Evolutionary conservation across 2,888 invertebrate genomes (phyloP), one percentile per base, ranked within the genome.

Genomic region (Scaptomyza parva): DNA sequence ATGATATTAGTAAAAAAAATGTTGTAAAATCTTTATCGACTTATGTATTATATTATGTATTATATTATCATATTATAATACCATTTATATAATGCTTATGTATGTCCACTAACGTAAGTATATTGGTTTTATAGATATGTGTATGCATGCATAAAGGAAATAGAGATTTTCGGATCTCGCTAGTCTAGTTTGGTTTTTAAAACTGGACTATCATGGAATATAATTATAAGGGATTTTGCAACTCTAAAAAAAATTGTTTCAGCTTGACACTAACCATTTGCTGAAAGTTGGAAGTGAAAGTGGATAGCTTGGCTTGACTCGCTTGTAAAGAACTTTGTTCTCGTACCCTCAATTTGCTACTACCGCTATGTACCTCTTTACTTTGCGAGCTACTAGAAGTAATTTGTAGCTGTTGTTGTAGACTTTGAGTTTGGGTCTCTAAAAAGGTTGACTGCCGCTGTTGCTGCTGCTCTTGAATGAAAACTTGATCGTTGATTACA

Each of bases 361-460:
- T 20, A 12, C 12, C 12, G n/a, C 12, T 44, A 7, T 54, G 30
- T 2, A 20, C 12, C 12, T 62, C n/a, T 44, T 70, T 41, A 22
- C 17, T 41, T 24, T 70, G 18, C 1, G 35, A 30, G 12, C 12
- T 45, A 55, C 52, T 65, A 48, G 30, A n/a, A 0, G 52, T 40
- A 40, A 55, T 22, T 14, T 53, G 50, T 11, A 40, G 44, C 17
- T 26, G 17, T 14, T 35, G 20, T 59, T 18, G n/a, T 44, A 22
- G 30, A 52, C 45, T 20, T 62, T 43, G 43, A 43, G 5, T 12
- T 43, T 43, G 22, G n/a, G 43, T 43, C 11, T 24, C 11, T 43
- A 14, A 43, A 14, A 14, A 1, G 2, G 12, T 12, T 28, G 26
- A 51, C 11, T 48, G 37, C 11, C 50, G 28, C 20, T 52, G 11